phyloP scores from a whole-genome alignment of 2,888 invertebrate genomes.

The Drosophila melanosoma region DNA sequence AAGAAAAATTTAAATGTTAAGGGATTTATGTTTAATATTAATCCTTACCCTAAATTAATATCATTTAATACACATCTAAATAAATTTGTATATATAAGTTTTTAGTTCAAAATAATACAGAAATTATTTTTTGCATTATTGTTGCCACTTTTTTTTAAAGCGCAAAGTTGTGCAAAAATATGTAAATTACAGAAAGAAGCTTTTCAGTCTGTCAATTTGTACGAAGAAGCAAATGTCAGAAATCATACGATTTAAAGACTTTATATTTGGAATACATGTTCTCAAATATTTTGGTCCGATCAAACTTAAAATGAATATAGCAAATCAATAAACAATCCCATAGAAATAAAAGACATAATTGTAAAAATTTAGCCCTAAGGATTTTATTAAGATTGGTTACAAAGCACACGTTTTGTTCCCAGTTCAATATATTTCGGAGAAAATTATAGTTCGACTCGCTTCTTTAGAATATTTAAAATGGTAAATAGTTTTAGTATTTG shows the following conservation, averaged over 20 bases:
- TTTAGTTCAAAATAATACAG: not conserved
- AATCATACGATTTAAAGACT: not conserved
- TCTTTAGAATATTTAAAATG: not conserved
- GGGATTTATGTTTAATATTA: not conserved
- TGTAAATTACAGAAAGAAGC: not conserved
- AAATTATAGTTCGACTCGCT: not conserved
- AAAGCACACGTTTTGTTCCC: not conserved
- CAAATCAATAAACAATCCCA: not conserved
- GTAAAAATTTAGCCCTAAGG: not conserved
- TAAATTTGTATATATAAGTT: not conserved
- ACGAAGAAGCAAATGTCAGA: no score
- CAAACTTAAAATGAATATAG: not conserved
- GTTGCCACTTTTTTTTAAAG: not conserved
- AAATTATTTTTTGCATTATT: not conserved
- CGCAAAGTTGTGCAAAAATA: not conserved
- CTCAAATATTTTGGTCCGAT: not conserved
- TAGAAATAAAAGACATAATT: not conserved
- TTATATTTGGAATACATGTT: not conserved
- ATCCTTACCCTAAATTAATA: fast-evolving
- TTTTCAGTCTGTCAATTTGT: not conserved
- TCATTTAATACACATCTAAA: not conserved
- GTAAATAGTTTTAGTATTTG: not conserved
- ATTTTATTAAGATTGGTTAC: not conserved
- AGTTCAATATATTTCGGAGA: not conserved
- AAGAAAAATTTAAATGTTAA: not conserved